Conservation (phyloP, 2,113 vertebrate species). For the Tringa solitaria region DNA sequence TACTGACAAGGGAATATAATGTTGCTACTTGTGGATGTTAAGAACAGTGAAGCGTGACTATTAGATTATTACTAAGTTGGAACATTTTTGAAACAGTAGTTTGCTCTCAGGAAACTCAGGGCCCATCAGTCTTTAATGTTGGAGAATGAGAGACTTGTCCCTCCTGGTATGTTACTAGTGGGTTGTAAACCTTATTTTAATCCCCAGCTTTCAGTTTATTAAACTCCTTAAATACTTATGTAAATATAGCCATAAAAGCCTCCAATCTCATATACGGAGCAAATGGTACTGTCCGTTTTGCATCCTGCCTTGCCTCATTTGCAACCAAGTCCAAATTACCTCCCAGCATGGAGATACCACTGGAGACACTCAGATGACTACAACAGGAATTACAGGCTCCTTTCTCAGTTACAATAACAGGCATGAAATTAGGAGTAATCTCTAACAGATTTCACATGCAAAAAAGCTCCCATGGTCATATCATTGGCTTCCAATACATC, state of each 20-base stretch:
- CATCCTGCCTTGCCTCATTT: neutral
- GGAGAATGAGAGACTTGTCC: neutral
- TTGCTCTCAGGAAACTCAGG: neutral
- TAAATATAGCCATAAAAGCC: neutral
- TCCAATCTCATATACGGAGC: neutral
- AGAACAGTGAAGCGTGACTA: neutral
- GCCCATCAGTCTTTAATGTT: neutral
- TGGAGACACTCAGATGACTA: neutral
- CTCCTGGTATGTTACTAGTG: neutral
- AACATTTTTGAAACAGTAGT: neutral
- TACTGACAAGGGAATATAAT: neutral
- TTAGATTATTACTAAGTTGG: neutral
- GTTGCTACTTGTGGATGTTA: neutral
- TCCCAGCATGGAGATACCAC: neutral
- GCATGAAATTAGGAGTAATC: neutral
- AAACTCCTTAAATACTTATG: neutral
- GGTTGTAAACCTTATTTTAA: neutral
- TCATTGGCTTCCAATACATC: neutral
- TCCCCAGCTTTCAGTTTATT: neutral
- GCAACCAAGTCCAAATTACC: neutral
- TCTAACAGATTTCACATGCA: neutral
- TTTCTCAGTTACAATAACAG: neutral
- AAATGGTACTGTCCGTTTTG: neutral
- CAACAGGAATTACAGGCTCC: neutral
- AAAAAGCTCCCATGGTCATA: neutral